Percentiles rank a stretch among this genome's conserved stretches.
These are phyloP conservation scores for Pseudochirops cupreus DNA, from an alignment of 2,797 vertebrate genomes.

Conservation along the genomic window DNA sequence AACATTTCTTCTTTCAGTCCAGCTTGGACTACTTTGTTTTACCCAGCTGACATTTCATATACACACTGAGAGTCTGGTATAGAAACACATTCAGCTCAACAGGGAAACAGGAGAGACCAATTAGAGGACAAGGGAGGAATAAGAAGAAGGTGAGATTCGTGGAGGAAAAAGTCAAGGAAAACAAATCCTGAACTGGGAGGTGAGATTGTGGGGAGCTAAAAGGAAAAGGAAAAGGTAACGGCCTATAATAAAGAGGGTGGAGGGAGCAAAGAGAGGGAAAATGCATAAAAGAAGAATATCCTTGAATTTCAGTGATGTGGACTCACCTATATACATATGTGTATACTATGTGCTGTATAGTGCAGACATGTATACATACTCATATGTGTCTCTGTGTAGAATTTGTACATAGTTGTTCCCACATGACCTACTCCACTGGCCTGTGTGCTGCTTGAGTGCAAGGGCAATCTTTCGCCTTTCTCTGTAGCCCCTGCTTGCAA, in stretches of 20 bases:
- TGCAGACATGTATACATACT: too few relatives aligned
- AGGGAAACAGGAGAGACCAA: neutral
- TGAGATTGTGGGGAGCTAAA: neutral
- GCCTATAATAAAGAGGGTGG: neutral
- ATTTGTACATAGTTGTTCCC: neutral
- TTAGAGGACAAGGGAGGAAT: neutral
- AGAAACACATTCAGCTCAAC: neutral
- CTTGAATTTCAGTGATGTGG: neutral
- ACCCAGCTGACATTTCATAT: neutral
- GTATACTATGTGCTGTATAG: neutral
- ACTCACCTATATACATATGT: neutral
- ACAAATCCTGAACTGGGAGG: neutral
- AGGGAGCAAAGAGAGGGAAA: neutral
- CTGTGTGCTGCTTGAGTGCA: neutral
- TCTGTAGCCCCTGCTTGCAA: neutral
- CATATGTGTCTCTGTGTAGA: neutral
- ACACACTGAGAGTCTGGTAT: neutral
- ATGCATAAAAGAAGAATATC: neutral
- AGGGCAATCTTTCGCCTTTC: neutral
- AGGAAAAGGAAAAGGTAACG: neutral
- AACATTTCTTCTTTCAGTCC: too few relatives aligned
- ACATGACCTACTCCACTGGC: neutral
- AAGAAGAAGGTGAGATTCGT: too few relatives aligned
- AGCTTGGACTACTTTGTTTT: neutral
- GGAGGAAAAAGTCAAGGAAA: too few relatives aligned